Evolutionary conservation across 1,140 invertebrate genomes (phyloP), one percentile per base, ranked within the genome.

Genomic region (Lutraria rhynchaena): DNA sequence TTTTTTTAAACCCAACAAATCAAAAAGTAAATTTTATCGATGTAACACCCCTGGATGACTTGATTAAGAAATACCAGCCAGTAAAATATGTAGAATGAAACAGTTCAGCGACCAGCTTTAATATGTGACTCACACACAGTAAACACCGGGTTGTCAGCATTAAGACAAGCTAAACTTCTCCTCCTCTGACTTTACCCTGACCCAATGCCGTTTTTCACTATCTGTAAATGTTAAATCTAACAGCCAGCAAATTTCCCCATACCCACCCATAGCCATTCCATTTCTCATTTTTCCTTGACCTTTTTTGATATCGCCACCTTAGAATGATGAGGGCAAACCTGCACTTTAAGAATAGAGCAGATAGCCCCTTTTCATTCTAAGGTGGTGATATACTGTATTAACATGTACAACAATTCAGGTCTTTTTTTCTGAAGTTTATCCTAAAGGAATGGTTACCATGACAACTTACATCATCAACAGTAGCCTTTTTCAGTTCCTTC

Each of bases 381-480:
- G 15, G 7, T 1, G 19, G 22, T 49, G 9, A 22, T 22, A 27
- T 15, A 37, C n/a, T 15, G 4, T 49, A 7, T n/a, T n/a, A n/a
- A n/a, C n/a, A n/a, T n/a, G n/a, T n/a, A n/a, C n/a, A n/a, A n/a
- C n/a, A 1, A 69, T 24, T n/a, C 35, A 27, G 24, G 7, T 33
- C 31, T 11, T 11, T 13, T 3, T n/a, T 49, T 27, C 7, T 24
- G 3, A n/a, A 46, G 15, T 7, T 24, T 69, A 53, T 9, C 51
- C 19, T 19, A 33, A 55, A 53, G 17, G 13, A 33, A 31, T 31
- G 1, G 46, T 2, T 13, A 53, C 7, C 22, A 27, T 11, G 24
- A 44, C 0, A 57, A 67, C 65, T 80, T 55, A 69, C 76, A 60
- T 80, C 76, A 37, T 57, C 37, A 7, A 37, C 78, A 1, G 65